phyloP scores from a whole-genome alignment of 2,797 vertebrate species.

The Morelia viridis region DNA sequence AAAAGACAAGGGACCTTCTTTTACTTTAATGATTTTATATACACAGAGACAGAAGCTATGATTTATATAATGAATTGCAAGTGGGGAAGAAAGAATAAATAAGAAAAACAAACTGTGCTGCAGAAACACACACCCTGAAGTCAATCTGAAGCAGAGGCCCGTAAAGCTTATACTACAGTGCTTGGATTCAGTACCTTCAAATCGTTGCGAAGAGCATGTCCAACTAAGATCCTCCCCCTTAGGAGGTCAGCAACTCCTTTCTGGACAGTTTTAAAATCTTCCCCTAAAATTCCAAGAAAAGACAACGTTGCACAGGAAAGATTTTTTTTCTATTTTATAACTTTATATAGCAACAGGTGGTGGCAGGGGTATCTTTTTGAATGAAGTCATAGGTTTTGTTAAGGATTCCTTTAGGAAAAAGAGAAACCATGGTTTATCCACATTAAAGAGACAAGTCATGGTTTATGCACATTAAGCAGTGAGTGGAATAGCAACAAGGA shows the following conservation, averaged over 20 bases:
- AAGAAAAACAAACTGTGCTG: background rate
- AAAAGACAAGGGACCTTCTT: background rate
- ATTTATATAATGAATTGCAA: background rate
- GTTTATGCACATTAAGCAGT: background rate
- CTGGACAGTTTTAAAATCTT: constrained; percentile 81
- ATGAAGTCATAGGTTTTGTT: background rate
- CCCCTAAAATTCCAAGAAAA: constrained; percentile 73
- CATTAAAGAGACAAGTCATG: background rate
- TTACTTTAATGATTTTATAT: background rate
- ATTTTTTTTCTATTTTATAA: background rate
- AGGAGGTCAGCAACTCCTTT: constrained; percentile 87
- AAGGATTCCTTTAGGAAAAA: no score
- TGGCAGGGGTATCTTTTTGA: background rate
- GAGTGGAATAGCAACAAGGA: background rate
- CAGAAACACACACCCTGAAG: background rate
- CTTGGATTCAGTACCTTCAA: constrained; percentile 79
- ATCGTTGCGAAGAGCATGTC: constrained; percentile 90
- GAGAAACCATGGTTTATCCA: background rate
- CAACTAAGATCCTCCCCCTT: constrained; percentile 84
- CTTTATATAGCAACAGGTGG: background rate
- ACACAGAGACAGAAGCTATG: background rate
- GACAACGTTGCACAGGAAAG: background rate
- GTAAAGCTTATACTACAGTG: background rate
- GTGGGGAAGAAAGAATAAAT: background rate
- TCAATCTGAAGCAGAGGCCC: background rate